Base-by-base conservation (phyloP, 2,888 invertebrate species). In the Ectobius pallidus region DNA sequence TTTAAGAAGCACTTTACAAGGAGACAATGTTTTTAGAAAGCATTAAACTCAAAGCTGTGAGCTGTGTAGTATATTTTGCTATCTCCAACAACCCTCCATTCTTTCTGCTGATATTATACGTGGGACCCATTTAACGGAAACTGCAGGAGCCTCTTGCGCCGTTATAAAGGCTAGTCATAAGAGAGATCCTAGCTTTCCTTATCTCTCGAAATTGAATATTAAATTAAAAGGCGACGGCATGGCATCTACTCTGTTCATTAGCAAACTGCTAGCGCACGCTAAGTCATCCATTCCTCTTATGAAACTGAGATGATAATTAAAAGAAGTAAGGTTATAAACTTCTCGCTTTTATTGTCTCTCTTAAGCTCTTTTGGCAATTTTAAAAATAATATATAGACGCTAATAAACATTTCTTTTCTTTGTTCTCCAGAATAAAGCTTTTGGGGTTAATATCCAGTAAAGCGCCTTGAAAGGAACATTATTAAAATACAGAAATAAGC, bases 91-190 rank as follows among this genome's bases (percentile, higher is more conserved):
- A 16, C 58, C 27, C 16, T 2, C 58, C 58, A 14, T 58, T 25
- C 32, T 58, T 58, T 58, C 30, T 58, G 58, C 3, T 27, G 58
- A n/a, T 32, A 58, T 58, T 58, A 30, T 58, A 58, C 30, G 32
- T 58, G n/a, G 30, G 18, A 30, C 25, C 58, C 30, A 30, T 30
- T 58, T 20, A 22, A 58, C 27, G 58, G 30, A 58, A 58, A 58
- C 32, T 16, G 55, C 58, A 14, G 25, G 4, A 6, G 18, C 14
- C n/a, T 22, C 58, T 32, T 9, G 7, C 25, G 22, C 6, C 16
- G 32, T 58, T 58, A 58, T 58, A 58, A 58, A n/a, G 58, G 58
- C n/a, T 25, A 58, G 58, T 58, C 58, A 58, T 58, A 58, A 58
- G 58, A 30, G 58, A 58, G 11, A 3, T 25, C 18, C 32, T 11